These are phyloP conservation scores for Haliaeetus leucogaster DNA, from an alignment of 2,113 vertebrate species.

Conservation along the genomic window DNA sequence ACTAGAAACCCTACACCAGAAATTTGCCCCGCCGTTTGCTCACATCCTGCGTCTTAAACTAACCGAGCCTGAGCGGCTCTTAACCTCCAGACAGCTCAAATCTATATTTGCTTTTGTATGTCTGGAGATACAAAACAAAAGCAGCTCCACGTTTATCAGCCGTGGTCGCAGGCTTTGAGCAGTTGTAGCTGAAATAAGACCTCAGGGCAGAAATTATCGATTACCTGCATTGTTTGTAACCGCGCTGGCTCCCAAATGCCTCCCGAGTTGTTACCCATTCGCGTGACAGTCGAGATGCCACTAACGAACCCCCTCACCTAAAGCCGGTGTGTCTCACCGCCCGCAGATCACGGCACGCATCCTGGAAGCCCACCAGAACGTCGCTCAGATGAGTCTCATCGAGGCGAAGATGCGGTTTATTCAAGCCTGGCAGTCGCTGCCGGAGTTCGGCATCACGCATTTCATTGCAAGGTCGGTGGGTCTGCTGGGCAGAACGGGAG, in stretches of 20 bases:
- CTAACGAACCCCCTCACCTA: neutral
- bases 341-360: slow-evolving; percentile 92
- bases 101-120: neutral
- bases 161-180: neutral
- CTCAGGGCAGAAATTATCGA: neutral
- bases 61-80: neutral
- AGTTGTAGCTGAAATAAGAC: neutral
- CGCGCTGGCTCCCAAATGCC: neutral
- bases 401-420: slow-evolving; percentile 99
- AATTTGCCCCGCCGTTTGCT: neutral
- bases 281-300: neutral
- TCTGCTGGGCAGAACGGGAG: neutral
- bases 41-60: neutral
- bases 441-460: slow-evolving; percentile 98
- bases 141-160: neutral
- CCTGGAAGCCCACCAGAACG: slow-evolving; percentile 96
- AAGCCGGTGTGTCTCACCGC: slow-evolving; percentile 9
- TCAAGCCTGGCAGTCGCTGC: slow-evolving; percentile 97
- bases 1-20: slow-evolving; percentile 7
- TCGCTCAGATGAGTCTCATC: slow-evolving; percentile 98
- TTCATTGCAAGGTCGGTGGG: slow-evolving; percentile 89
- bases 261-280: neutral
- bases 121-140: neutral
- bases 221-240: neutral
- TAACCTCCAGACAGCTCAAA: neutral